Base-by-base conservation (phyloP, 2,113 vertebrate species). In the Fulmarus glacialis region DNA sequence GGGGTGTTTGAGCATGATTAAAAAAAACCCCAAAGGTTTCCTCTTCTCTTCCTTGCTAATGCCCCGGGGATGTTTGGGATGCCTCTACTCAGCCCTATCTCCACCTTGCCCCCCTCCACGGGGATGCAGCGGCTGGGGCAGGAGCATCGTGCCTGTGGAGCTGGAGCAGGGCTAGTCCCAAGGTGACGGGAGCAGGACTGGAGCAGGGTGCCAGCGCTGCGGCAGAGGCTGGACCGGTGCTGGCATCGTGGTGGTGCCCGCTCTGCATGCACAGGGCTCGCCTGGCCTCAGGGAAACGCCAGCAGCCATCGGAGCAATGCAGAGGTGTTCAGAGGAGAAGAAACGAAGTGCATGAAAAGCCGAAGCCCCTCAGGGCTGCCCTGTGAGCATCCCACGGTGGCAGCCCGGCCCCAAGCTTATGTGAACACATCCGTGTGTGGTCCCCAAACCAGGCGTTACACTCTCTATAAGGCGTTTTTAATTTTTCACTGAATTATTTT, bases 311-410 rank as follows among this genome's bases (percentile, higher is more conserved):
- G 3, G 21, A 56, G 67, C 22, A 2, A 16, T 2, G 11, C 56
- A 30, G 62, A 19, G 23, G 12, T 4, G 4, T 30, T 83, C 16
- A 47, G 62, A 3, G 22, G n/a, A 59, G 74, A 6, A 26, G 15
- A 4, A 68, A 42, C 0, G 0, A 34, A 38, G n/a, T 1, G 2
- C 9, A 1, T 3, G 40, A 34, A 36, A 60, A 50, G 32, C 6
- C 64, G 1, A 40, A 56, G 23, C 15, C 30, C 16, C 42, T 45
- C 2, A 1, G 58, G 34, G 40, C 32, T 42, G n/a, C 36, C 40
- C n/a, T 3, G 1, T 47, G 60, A 77, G 50, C 70, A 20, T 40
- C 32, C 48, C 12, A 6, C 0, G 3, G 38, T 23, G 18, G 29
- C 47, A 48, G 18, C 42, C 42, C 0, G 0, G 21, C 20, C 45